Percentiles rank a stretch among this genome's conserved stretches.
These are phyloP conservation scores for Drosophila nigromelanica DNA, from an alignment of 1,140 invertebrate species.

Conservation along the genomic window DNA sequence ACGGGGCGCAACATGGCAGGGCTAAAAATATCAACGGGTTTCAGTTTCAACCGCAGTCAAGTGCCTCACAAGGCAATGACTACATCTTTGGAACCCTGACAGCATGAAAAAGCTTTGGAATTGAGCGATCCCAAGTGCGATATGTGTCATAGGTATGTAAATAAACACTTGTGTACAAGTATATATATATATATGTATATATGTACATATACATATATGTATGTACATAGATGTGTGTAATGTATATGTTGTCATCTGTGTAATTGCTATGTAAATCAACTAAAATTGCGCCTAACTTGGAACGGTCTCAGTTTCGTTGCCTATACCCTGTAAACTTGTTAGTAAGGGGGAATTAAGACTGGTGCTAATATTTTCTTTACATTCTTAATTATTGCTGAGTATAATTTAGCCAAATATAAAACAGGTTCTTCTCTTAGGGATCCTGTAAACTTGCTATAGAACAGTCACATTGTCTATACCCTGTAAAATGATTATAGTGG, in stretches of 20 bases:
- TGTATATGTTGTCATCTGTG: constrained; percentile 10
- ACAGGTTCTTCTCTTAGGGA: neutral
- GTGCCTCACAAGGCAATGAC: constrained; percentile 62
- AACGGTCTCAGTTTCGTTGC: constrained; percentile 24
- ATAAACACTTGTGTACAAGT: constrained; percentile 21
- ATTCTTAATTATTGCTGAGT: neutral
- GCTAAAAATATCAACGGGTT: constrained; percentile 64
- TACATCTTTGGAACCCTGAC: constrained; percentile 26
- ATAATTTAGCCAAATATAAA: neutral
- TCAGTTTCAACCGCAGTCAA: constrained; percentile 76
- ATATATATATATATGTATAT: neutral
- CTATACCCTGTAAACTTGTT: constrained; percentile 25
- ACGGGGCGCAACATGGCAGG: constrained; percentile 42
- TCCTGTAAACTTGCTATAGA: no score
- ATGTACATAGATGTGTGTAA: neutral
- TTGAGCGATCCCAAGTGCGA: constrained; percentile 41
- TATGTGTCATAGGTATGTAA: constrained; percentile 39
- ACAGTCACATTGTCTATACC: neutral
- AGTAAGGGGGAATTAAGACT: neutral
- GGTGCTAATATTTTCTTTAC: neutral
- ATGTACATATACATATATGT: neutral
- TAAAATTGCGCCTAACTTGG: constrained; percentile 61
- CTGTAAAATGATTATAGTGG: neutral
- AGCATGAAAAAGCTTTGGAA: constrained; percentile 44
- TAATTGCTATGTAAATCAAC: constrained; percentile 64